phyloP scores from a whole-genome alignment of 64 coral and sea anemone species.

The Hydrozoanthus tunicans region DNA sequence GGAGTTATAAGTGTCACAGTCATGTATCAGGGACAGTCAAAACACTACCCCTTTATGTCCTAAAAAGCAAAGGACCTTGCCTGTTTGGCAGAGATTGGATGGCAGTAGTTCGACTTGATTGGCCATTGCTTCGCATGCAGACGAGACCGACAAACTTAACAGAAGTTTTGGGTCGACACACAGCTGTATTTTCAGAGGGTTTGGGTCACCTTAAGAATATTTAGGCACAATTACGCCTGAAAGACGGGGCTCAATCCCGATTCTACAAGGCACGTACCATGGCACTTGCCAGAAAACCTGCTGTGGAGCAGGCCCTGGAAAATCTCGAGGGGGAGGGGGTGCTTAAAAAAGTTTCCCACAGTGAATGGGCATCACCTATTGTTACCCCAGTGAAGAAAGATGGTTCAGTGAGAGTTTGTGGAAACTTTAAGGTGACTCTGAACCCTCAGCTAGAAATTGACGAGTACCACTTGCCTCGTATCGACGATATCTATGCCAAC shows the following conservation, averaged over 20 bases:
- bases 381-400: too few relatives aligned
- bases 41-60: background rate
- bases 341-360: background rate
- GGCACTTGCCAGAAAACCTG: too few relatives aligned
- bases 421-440: constrained; percentile 6
- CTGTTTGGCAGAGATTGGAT: too few relatives aligned
- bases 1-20: background rate
- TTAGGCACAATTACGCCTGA: background rate
- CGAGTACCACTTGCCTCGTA: constrained; percentile 1
- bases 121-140: too few relatives aligned
- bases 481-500: background rate
- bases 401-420: background rate
- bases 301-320: too few relatives aligned
- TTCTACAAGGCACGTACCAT: too few relatives aligned
- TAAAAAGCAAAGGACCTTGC: too few relatives aligned
- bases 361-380: background rate
- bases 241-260: background rate
- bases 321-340: too few relatives aligned
- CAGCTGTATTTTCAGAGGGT: too few relatives aligned
- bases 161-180: too few relatives aligned
- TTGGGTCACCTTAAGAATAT: background rate
- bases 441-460: background rate
- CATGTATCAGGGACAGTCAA: constrained; percentile 35
- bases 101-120: too few relatives aligned
- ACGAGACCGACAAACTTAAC: too few relatives aligned